phyloP scores from a whole-genome alignment of 2,113 vertebrate species.

The Muntiacus reevesi region DNA sequence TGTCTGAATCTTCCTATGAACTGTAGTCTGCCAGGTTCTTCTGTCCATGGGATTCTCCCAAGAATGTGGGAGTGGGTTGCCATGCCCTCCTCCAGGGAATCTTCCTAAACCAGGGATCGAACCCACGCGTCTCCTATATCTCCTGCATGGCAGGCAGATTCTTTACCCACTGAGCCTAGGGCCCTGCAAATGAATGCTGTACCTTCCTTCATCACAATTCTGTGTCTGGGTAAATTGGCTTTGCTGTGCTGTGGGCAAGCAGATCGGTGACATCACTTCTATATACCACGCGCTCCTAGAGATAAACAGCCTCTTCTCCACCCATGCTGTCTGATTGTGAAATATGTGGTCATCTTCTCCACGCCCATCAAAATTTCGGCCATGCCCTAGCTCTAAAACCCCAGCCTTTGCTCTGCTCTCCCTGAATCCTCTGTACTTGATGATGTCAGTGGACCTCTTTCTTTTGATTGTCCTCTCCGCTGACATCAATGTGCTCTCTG shows the following conservation, averaged over 20 bases:
- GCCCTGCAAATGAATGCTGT: background rate
- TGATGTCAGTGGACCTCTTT: background rate
- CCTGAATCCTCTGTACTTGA: background rate
- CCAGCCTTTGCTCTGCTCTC: background rate
- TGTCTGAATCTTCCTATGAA: background rate
- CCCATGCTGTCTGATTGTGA: background rate
- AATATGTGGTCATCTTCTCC: background rate
- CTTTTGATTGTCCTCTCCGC: background rate
- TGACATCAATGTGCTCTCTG: background rate
- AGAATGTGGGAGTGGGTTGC: background rate
- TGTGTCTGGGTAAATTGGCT: background rate
- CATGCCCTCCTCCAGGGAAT: background rate
- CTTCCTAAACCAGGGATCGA: background rate
- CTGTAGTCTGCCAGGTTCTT: background rate
- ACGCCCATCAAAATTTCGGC: background rate
- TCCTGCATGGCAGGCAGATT: background rate
- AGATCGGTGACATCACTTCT: background rate
- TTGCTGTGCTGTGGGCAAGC: background rate
- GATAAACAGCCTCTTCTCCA: background rate
- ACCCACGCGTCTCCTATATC: background rate
- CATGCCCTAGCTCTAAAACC: background rate
- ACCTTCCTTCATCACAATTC: background rate
- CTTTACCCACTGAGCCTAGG: background rate
- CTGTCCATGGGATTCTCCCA: background rate
- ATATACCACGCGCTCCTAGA: background rate